Conservation (phyloP, 2,797 vertebrate genomes). For the Heteromormyrus szaboi region DNA sequence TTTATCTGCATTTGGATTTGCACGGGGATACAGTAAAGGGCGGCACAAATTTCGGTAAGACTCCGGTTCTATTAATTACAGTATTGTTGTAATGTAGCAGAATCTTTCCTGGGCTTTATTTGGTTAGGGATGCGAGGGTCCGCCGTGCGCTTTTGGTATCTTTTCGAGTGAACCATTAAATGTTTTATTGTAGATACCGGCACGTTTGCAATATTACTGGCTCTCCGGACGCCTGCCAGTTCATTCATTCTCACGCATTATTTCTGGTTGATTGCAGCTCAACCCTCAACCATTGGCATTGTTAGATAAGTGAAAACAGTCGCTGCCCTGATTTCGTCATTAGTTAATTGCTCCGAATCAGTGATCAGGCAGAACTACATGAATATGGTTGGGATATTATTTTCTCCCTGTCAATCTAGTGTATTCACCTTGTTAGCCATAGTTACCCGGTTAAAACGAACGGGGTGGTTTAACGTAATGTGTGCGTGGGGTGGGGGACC, state of each 20-base stretch:
- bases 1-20: slow-evolving; percentile 26
- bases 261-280: not conserved
- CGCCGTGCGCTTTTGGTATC: not conserved
- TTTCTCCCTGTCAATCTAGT: not conserved
- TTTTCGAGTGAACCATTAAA: not conserved
- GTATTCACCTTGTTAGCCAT: not conserved
- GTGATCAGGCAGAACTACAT: not conserved
- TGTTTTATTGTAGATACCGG: not conserved
- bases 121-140: not conserved
- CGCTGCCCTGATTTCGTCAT: not conserved
- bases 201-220: not conserved
- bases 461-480: not conserved
- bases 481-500: not conserved
- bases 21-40: slow-evolving; percentile 8
- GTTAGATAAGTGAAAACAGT: slow-evolving; percentile 1
- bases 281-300: not conserved
- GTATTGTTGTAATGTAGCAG: not conserved
- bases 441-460: not conserved
- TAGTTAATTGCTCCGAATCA: not conserved
- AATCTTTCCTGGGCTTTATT: not conserved
- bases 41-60: slow-evolving; percentile 22
- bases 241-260: not conserved
- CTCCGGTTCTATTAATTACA: not conserved
- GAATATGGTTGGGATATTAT: not conserved
- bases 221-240: not conserved